Percentiles rank a stretch among this genome's conserved stretches.
phyloP scores from a whole-genome alignment of 2,797 vertebrate species.

The Danionella dracula region DNA sequence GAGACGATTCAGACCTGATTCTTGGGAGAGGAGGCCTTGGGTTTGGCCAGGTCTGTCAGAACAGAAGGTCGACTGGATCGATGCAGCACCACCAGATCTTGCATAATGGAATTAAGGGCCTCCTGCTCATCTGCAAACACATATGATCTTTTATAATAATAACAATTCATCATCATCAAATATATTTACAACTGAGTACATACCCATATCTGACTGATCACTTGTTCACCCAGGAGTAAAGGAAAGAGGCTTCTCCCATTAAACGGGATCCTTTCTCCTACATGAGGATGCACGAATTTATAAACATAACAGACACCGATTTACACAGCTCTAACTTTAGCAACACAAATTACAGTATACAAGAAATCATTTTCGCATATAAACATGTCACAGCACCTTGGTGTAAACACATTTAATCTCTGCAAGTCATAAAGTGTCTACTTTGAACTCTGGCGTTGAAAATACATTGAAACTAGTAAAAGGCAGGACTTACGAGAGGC shows the following conservation, averaged over 20 bases:
- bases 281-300: conserved; percentile 20
- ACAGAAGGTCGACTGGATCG: conserved; percentile 88
- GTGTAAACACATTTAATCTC: no score
- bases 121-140: conserved; percentile 92
- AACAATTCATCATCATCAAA: background rate
- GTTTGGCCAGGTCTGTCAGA: conserved; percentile 81
- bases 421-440: no score
- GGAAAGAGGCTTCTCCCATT: conserved; percentile 78
- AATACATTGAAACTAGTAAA: no score
- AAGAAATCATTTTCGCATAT: no score
- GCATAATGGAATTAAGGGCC: conserved; percentile 98
- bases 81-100: conserved; percentile 96
- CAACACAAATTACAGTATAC: no score
- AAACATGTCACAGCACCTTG: no score
- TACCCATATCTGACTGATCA: conserved; percentile 84
- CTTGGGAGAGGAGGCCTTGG: conserved; percentile 89
- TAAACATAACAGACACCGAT: no score
- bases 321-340: no score
- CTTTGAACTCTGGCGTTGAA: no score
- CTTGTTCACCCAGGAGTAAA: conserved; percentile 76
- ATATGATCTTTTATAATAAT: background rate
- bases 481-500: no score
- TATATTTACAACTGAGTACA: conserved; percentile 33
- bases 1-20: conserved; percentile 79
- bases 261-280: conserved; percentile 80